A percentile compares a stretch with the other conserved stretches of the same genome.
Evolutionary conservation across 2,888 invertebrate genomes (phyloP).

Genomic region (Callyntrura sp.): DNA sequence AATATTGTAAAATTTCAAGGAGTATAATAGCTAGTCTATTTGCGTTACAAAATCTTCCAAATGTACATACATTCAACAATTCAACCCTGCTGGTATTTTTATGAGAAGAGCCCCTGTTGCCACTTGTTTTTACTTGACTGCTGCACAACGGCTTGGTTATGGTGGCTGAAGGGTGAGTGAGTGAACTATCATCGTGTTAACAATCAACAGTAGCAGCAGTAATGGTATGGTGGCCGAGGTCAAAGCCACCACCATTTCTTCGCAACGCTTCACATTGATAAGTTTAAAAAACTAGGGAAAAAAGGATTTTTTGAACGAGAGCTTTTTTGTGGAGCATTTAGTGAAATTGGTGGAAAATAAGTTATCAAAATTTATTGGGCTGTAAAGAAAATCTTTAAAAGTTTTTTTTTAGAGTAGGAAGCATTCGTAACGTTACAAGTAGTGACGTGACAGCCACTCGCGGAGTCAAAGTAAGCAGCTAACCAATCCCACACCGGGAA

Average conservation of each 20-base stretch:
- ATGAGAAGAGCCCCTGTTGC: background rate
- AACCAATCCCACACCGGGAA: background rate
- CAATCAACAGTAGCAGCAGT: background rate
- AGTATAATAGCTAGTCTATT: background rate
- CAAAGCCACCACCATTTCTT: conserved; percentile 60
- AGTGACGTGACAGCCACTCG: background rate
- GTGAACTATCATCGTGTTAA: background rate
- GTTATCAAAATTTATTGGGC: conserved; percentile 63
- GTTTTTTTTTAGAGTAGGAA: background rate
- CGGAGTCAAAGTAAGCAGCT: background rate
- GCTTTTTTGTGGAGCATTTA: conserved; percentile 37
- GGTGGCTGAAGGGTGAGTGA: no score
- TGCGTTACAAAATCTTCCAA: background rate
- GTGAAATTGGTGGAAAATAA: conserved; percentile 59
- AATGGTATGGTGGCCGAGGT: conserved; percentile 31
- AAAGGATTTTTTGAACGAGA: conserved; percentile 37
- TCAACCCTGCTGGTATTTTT: background rate
- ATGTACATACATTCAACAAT: no score
- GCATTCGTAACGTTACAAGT: background rate
- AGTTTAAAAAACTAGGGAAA: background rate
- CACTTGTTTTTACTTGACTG: background rate
- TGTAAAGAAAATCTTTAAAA: conserved; percentile 65
- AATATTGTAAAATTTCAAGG: background rate
- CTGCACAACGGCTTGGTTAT: background rate
- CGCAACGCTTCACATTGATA: background rate